Percentiles rank a stretch among this genome's conserved stretches.
phyloP scores from a whole-genome alignment of 2,113 vertebrate species.

The Kryptolebias marmoratus region DNA sequence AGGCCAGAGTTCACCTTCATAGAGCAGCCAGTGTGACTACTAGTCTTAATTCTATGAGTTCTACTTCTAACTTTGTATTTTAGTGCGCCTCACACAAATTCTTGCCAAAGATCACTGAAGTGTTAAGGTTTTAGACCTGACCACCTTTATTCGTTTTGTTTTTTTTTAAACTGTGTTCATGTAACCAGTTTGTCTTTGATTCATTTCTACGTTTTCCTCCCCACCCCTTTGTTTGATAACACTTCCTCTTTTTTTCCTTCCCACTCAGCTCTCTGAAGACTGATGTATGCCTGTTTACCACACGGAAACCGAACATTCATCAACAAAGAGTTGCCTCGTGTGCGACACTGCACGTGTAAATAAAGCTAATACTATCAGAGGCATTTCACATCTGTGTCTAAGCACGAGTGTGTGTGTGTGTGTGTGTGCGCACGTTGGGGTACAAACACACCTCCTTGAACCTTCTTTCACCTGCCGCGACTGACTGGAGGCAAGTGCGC shows the following conservation, averaged over 20 bases:
- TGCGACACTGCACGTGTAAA: constrained; percentile 37
- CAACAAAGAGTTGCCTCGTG: constrained; percentile 65
- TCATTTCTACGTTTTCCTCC: constrained; percentile 36
- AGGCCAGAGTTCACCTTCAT: too few relatives aligned
- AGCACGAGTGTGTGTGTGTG: constrained; percentile 11
- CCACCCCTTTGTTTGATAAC: constrained; percentile 27
- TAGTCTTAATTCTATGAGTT: too few relatives aligned
- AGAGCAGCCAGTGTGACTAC: too few relatives aligned
- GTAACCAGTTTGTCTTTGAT: not conserved
- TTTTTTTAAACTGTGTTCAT: not conserved
- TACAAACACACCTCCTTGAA: constrained; percentile 64
- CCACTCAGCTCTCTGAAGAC: constrained; percentile 62
- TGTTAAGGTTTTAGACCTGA: not conserved
- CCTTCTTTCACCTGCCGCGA: constrained; percentile 67
- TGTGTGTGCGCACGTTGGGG: constrained; percentile 21
- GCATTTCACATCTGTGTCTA: constrained; percentile 39
- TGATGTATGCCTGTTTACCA: constrained; percentile 51
- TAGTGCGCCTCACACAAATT: too few relatives aligned
- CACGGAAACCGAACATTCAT: constrained; percentile 54
- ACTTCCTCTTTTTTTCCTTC: constrained; percentile 55
- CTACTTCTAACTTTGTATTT: too few relatives aligned
- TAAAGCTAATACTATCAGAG: constrained; percentile 69
- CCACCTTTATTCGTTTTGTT: constrained; percentile 8
- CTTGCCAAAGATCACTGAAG: too few relatives aligned
- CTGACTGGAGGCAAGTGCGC: constrained; percentile 71